These are phyloP conservation scores for Hydractinia echinata DNA, from an alignment of 30 jellyfish, hydroid and myxozoan species.

Conservation along the genomic window DNA sequence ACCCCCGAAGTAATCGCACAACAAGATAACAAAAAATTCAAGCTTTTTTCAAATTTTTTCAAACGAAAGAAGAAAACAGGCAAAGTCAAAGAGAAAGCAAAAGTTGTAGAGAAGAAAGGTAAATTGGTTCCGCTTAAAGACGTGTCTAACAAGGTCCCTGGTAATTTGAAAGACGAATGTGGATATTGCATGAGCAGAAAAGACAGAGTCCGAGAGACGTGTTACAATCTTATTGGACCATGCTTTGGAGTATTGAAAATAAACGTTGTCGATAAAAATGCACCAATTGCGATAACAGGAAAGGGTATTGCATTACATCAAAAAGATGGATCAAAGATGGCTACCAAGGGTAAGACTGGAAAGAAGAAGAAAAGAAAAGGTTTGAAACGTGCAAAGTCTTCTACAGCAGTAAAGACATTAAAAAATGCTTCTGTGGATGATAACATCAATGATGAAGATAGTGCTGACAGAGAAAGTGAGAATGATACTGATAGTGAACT, in stretches of 20 bases:
- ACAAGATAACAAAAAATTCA: not conserved
- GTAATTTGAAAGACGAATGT: not conserved
- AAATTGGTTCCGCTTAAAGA: not conserved
- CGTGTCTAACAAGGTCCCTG: not conserved
- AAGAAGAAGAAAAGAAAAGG: too few relatives aligned
- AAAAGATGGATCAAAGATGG: not conserved
- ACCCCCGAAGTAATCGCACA: not conserved
- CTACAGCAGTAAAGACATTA: too few relatives aligned
- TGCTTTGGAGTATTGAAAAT: slow-evolving; percentile 1
- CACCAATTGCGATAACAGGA: not conserved
- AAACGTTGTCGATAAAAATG: not conserved
- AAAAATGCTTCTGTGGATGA: too few relatives aligned
- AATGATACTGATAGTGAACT: too few relatives aligned
- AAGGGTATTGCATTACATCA: not conserved
- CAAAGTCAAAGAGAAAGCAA: not conserved
- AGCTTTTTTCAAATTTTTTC: slow-evolving; percentile 3
- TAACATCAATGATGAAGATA: too few relatives aligned
- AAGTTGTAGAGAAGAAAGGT: not conserved
- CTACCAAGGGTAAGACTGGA: too few relatives aligned
- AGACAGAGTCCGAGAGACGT: not conserved
- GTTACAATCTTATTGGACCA: not conserved
- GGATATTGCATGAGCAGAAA: not conserved
- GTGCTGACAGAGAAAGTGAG: too few relatives aligned
- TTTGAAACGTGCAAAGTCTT: too few relatives aligned
- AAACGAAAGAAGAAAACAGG: slow-evolving; percentile 5